Percentiles rank a stretch among this genome's conserved stretches.
Conservation (phyloP, 2,113 vertebrate genomes). For the Noctilio leporinus region DNA sequence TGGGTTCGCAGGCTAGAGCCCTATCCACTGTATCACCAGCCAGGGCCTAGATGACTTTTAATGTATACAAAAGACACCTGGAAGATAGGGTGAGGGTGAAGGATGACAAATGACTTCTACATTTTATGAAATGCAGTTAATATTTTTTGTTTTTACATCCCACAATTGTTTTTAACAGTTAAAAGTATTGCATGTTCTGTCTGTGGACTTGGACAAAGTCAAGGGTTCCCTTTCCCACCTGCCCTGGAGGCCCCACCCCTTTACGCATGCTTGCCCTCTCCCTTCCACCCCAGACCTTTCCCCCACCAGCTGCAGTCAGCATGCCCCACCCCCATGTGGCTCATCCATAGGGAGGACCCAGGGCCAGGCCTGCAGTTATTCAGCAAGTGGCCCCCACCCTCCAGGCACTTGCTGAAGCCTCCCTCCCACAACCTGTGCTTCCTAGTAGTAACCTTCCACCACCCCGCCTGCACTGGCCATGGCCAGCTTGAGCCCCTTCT, state of each 20-base stretch:
- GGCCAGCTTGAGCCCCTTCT: background rate
- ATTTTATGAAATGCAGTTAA: background rate
- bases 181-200: background rate
- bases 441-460: background rate
- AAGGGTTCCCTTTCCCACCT: background rate
- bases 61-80: background rate
- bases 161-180: background rate
- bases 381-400: background rate
- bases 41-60: background rate
- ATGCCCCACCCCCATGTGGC: accelerated
- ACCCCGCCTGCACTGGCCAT: no score
- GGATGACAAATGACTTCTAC: background rate
- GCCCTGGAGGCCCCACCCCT: background rate
- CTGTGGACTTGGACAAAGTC: background rate
- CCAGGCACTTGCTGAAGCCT: background rate
- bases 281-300: accelerated
- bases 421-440: no score
- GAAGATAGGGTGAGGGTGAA: background rate
- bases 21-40: no score
- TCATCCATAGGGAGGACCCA: no score
- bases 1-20: no score
- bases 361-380: background rate
- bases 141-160: background rate
- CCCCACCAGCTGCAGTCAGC: background rate
- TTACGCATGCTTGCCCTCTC: accelerated